Evolutionary conservation across 2,888 invertebrate genomes (phyloP), one percentile per base, ranked within the genome.

Genomic region (Craniophora ligustri): DNA sequence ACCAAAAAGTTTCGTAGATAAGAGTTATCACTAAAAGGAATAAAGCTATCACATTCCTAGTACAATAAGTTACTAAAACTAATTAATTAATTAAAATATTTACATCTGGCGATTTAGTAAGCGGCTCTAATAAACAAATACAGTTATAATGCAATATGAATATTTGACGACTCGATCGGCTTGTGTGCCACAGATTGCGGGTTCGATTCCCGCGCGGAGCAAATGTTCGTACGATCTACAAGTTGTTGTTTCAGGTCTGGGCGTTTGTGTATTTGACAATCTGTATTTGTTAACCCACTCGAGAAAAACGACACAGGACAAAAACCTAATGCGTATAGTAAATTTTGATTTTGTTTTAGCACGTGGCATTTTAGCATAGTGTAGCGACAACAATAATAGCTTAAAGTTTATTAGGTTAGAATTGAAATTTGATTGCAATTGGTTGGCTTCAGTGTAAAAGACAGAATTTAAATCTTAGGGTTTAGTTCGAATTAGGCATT

Each of bases 41-140:
- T 86, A 86, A 85, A 87, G 84, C 89, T 89, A 90, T 89, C 87
- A 92, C 88, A 86, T 86, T 87, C 64, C 89, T 89, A 91, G 82
- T 84, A 79, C 73, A 91, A 91, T 91, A 90, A 92, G 79, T 92
- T 88, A 91, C 79, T 88, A 86, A 74, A 28, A 58, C 61, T 79
- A 82, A 60, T 57, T 74, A 72, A 58, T 19, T 64, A 13, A 49
- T 50, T 42, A 65, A 61, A 71, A 67, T 86, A 84, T 85, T 67
- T 86, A 86, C 86, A 86, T 60, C 65, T 72, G 64, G 58, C 51
- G 32, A 46, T 26, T 8, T 26, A 47, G 35, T 35, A 58, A 39
- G 31, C 39, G 42, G 48, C 18, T 34, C 31, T 51, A 23, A 23
- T 23, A 2, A 21, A 21, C 8, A 21, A 8, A 21, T 8, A 21